These are phyloP conservation scores for Heterotis niloticus DNA, from an alignment of 2,113 vertebrate genomes.

Conservation along the genomic window DNA sequence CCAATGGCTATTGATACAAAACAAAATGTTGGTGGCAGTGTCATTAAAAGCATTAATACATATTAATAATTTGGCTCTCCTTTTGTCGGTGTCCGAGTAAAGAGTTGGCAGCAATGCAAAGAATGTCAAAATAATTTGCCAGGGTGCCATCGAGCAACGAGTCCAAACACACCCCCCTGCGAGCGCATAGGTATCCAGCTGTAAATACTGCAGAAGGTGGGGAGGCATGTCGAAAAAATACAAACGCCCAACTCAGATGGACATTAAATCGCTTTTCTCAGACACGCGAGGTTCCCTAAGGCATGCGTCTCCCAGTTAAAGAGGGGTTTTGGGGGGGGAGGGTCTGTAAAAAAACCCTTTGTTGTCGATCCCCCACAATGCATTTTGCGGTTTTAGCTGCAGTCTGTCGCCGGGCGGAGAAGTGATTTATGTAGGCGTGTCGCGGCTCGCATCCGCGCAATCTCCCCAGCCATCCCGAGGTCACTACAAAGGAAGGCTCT, in stretches of 20 bases:
- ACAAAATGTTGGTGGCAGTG: not conserved
- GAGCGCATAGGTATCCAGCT: not conserved
- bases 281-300: constrained; percentile 8
- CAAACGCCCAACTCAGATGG: constrained; percentile 1
- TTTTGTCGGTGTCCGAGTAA: not conserved
- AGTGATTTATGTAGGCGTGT: constrained; percentile 36
- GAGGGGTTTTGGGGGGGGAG: not conserved
- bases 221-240: constrained; percentile 14
- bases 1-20: not conserved
- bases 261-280: constrained; percentile 4
- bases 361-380: constrained; percentile 38
- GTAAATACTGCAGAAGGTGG: constrained; percentile 7
- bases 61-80: not conserved
- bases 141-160: not conserved
- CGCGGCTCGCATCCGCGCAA: constrained; percentile 42
- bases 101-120: not conserved
- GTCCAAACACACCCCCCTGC: not conserved
- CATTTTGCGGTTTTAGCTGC: constrained; percentile 24
- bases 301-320: constrained; percentile 20
- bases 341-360: constrained; percentile 24
- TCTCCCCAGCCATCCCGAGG: constrained; percentile 28
- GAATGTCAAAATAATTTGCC: not conserved
- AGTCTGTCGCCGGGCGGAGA: constrained; percentile 17
- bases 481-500: constrained; percentile 26
- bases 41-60: not conserved